Evolutionary conservation across 2,797 vertebrate genomes (phyloP), one percentile per base, ranked within the genome.

Genomic region (Eulemur mongoz): DNA sequence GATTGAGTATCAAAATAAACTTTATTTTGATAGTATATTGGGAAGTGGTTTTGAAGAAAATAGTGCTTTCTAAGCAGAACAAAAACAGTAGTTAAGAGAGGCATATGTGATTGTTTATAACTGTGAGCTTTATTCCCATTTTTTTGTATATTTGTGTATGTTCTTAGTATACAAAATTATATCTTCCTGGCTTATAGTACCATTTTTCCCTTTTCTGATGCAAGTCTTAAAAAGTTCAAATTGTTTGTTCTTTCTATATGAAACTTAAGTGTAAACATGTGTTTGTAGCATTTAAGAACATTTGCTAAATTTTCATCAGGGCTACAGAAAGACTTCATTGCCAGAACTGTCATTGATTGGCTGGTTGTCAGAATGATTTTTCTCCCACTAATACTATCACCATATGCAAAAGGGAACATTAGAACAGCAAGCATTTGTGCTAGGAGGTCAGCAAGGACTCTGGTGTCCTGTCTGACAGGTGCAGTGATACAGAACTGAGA

Each of bases 41-140:
- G 75, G 30, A 86, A 65, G 57, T 94, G 48, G 23, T 86, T 86
- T 83, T 89, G 85, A 59, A 94, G 38, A 88, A 94, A 82, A 50
- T 82, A 92, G 54, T 83, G 54, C 76, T 97, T 89, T 96, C 18
- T 13, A 83, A 78, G 78, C 57, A 90, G 82, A 93, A 78, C 25
- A 81, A 93, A 93, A 83, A n/a, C 52, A 65, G 61, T 75, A 35
- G 30, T 67, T 84, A 22, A 82, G 12, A 67, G 52, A 79, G 17
- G 1, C 14, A 2, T 72, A 38, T 50, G 9, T 83, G 5, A 72
- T 9, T 91, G 30, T 90, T 93, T 92, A 18, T 86, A 86, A 90
- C 43, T 80, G 61, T 59, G 48, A 79, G 27, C 91, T 89, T 73
- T 82, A 45, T 78, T 79, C 18, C 45, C 61, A 78, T 17, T 61